Evolutionary conservation across 2,888 invertebrate species (phyloP), one percentile per base, ranked within the genome.

Genomic region (Tetanocera ferruginea): DNA sequence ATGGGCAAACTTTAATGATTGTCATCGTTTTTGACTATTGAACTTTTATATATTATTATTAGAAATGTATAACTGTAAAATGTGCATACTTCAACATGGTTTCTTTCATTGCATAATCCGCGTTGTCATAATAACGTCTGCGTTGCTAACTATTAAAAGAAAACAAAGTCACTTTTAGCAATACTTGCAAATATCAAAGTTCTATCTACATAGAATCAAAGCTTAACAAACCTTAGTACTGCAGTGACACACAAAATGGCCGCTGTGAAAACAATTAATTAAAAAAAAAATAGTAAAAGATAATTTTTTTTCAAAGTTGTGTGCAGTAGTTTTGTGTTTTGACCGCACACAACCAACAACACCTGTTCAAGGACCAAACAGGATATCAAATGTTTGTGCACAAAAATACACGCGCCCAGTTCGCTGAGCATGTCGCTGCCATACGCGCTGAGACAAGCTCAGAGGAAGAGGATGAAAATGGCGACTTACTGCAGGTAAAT

Each of bases 391-490:
- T 93, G 93, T 93, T 93, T 86, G 92, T 93, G 78, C 91, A 90
- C 84, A 92, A 92, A 75, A 90, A 83, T 76, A 86, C 81, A n/a
- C 78, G 82, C 28, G 80, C 82, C 49, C 83, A 87, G 81, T 84
- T 88, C 72, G 87, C 87, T 37, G 85, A 88, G 75, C 85, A 87
- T 84, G 88, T 91, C 64, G 90, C 90, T 80, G 91, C 91, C 62
- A 85, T 83, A 80, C 86, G 83, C 57, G 86, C 80, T 17, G 92
- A 91, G n/a, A 91, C 92, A 69, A 92, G 91, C 80, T 92, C 92
- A 74, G 92, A 92, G 66, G 92, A 92, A 70, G 92, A 92, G 79
- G 92, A 92, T 83, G 92, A 92, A 86, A 92, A 92, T 89, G 89
- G 88, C 72, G 89, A 89, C 82, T 83, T 89, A 81, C 82, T 90